phyloP scores from a whole-genome alignment of 2,888 invertebrate genomes.

The Drosophila pseudotalamancana region DNA sequence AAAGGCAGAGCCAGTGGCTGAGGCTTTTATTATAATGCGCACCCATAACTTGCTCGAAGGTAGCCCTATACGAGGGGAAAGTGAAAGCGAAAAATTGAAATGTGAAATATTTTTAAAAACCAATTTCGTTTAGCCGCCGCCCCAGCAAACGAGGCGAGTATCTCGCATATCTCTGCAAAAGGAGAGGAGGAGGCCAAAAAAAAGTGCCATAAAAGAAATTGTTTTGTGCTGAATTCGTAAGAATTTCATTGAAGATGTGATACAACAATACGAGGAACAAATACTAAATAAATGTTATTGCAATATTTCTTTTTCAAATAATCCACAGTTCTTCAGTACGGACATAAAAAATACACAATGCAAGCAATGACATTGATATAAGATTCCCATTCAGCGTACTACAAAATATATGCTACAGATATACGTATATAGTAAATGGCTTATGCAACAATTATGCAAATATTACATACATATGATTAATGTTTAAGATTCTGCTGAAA shows the following conservation, averaged over 20 bases:
- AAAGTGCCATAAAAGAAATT: constrained; percentile 68
- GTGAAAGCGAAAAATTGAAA: constrained; percentile 69
- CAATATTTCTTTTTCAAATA: not conserved
- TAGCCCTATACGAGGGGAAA: constrained; percentile 26
- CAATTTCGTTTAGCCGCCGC: constrained; percentile 77
- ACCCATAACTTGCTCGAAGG: constrained; percentile 63
- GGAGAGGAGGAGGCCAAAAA: constrained; percentile 11
- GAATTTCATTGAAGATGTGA: constrained; percentile 54
- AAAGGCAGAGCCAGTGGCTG: constrained; percentile 3
- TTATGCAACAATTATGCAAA: too few relatives aligned
- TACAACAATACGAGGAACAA: constrained; percentile 30
- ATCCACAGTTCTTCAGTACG: too few relatives aligned
- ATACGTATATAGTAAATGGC: too few relatives aligned
- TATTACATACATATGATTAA: too few relatives aligned
- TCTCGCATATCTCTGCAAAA: constrained; percentile 1
- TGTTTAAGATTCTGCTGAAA: too few relatives aligned
- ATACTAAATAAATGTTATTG: constrained; percentile 22
- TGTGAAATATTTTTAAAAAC: constrained; percentile 81
- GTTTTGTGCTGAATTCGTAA: constrained; percentile 62
- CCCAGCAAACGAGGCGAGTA: constrained; percentile 36
- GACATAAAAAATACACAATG: too few relatives aligned
- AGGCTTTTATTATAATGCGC: constrained; percentile 72
- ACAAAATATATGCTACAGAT: too few relatives aligned
- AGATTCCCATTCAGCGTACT: too few relatives aligned
- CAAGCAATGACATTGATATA: too few relatives aligned